Conservation (phyloP, 2,797 vertebrate genomes). For the Okamejei kenojei region DNA sequence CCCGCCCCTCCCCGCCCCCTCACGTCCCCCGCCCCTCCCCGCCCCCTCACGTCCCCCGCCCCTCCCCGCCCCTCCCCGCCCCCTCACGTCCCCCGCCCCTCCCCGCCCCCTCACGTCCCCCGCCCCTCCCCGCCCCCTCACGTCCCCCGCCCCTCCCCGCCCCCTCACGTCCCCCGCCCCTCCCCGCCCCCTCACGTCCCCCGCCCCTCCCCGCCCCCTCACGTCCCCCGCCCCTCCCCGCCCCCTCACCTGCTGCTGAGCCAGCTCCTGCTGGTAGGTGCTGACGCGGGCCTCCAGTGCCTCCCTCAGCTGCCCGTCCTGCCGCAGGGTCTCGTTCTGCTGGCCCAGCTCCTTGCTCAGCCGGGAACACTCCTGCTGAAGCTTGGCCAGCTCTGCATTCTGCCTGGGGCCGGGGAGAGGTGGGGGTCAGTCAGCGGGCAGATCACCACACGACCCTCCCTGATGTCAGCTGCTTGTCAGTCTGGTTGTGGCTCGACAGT, state of each 20-base stretch:
- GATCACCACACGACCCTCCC: too few relatives aligned
- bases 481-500: too few relatives aligned
- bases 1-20: background rate
- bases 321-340: constrained; percentile 67
- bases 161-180: too few relatives aligned
- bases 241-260: constrained; percentile 69
- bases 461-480: too few relatives aligned
- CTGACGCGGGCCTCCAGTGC: constrained; percentile 69
- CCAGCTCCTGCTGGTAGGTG: constrained; percentile 68
- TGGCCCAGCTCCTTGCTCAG: constrained; percentile 80
- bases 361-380: constrained; percentile 80
- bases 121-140: too few relatives aligned
- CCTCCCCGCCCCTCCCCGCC: background rate
- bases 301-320: constrained; percentile 75
- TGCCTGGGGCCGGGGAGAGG: constrained; percentile 61
- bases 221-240: too few relatives aligned
- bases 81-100: background rate
- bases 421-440: background rate
- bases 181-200: too few relatives aligned
- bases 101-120: too few relatives aligned
- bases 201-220: too few relatives aligned
- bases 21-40: constrained; percentile 49
- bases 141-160: too few relatives aligned
- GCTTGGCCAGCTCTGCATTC: constrained; percentile 84
- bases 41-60: constrained; percentile 52